phyloP scores from a whole-genome alignment of 1,140 invertebrate genomes.

The Tetragonula clypearis region DNA sequence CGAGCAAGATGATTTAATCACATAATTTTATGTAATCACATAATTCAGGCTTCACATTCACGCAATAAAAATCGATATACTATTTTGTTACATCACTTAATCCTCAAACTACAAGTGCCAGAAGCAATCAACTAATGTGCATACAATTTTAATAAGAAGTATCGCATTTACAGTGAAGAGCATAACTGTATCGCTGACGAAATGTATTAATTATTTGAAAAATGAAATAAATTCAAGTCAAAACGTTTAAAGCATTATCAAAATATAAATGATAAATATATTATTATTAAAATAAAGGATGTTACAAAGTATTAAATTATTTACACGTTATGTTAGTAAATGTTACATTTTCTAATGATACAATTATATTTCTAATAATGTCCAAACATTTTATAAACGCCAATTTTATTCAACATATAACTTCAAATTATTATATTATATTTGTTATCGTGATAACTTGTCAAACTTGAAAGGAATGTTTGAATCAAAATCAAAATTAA shows the following conservation, averaged over 20 bases:
- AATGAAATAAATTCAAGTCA: too few species aligned
- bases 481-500: background rate
- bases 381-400: too few species aligned
- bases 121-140: background rate
- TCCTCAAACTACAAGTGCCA: background rate
- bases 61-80: background rate
- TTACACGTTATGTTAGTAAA: too few species aligned
- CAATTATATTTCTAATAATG: too few species aligned
- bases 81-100: background rate
- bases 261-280: too few species aligned
- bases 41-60: background rate
- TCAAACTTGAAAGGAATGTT: background rate
- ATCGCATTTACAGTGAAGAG: background rate
- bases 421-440: background rate
- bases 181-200: too few species aligned
- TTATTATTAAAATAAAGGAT: too few species aligned
- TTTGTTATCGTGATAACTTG: background rate
- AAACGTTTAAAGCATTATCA: too few species aligned
- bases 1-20: background rate
- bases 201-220: too few species aligned
- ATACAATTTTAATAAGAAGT: background rate
- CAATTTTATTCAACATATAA: background rate
- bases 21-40: background rate
- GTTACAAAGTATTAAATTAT: too few species aligned
- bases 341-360: too few species aligned